Conservation (phyloP, 1,140 invertebrate species). For the Neelides sp. region DNA sequence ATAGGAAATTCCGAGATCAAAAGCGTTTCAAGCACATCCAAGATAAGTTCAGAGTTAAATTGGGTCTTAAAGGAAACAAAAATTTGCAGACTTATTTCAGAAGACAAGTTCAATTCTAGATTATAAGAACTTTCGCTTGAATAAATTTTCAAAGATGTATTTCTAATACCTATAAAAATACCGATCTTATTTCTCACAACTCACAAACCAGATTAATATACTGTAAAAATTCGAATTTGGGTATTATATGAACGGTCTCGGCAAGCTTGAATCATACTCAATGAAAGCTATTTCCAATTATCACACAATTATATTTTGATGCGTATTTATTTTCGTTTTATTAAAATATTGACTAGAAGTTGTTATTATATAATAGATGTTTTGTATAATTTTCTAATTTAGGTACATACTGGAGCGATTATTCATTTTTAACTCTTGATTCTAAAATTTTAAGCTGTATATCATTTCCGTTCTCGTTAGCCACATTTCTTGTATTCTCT, state of each 20-base stretch:
- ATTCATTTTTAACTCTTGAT: not conserved
- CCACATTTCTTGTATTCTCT: slow-evolving; percentile 4
- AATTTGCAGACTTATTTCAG: slow-evolving; percentile 64
- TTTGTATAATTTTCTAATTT: not conserved
- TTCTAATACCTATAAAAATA: not conserved
- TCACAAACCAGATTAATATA: no score
- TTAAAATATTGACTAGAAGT: no score
- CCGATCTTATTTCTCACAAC: no score
- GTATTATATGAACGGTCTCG: no score
- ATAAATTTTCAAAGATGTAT: no score
- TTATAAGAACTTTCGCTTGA: not conserved
- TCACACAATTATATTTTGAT: no score
- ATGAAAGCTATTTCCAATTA: no score
- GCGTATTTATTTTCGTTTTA: no score
- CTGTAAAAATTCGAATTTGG: no score
- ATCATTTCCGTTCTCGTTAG: slow-evolving; percentile 23
- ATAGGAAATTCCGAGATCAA: slow-evolving; percentile 68
- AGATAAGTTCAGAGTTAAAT: slow-evolving; percentile 56
- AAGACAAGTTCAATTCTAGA: slow-evolving; percentile 61
- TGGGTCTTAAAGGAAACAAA: slow-evolving; percentile 73
- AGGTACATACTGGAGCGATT: not conserved
- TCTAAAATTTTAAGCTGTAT: slow-evolving; percentile 14
- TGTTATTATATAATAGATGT: no score
- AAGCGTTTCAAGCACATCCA: slow-evolving; percentile 70
- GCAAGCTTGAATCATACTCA: no score